These are phyloP conservation scores for Calliopsis andreniformis DNA, from an alignment of 1,140 invertebrate genomes.

Conservation along the genomic window DNA sequence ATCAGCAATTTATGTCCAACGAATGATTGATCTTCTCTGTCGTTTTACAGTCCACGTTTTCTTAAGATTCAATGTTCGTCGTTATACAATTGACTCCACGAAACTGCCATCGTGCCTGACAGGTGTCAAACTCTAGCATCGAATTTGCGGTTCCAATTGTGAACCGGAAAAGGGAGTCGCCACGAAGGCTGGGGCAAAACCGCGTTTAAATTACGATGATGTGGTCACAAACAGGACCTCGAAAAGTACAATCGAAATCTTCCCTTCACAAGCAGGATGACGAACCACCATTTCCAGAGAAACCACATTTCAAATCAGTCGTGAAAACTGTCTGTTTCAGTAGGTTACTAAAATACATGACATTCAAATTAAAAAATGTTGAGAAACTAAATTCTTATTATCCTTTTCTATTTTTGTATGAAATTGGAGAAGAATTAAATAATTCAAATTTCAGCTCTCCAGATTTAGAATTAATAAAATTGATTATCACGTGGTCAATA, in stretches of 20 bases:
- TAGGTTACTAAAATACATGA: too few species aligned
- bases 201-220: conserved; percentile 21
- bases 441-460: too few species aligned
- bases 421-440: too few species aligned
- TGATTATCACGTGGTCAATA: too few species aligned
- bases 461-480: too few species aligned
- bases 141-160: conserved; percentile 7
- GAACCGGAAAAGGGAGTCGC: background rate
- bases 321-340: background rate
- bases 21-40: background rate
- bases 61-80: background rate
- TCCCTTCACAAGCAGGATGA: background rate
- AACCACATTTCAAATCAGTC: background rate
- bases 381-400: too few species aligned
- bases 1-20: background rate
- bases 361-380: too few species aligned
- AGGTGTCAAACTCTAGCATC: conserved; percentile 10
- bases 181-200: conserved; percentile 1
- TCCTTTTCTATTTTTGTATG: too few species aligned
- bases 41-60: background rate
- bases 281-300: background rate
- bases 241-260: conserved; percentile 13
- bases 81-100: background rate
- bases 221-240: background rate
- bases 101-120: background rate